These are phyloP conservation scores for Craterocephalus amniculus DNA, from an alignment of 2,797 vertebrate species.

Conservation along the genomic window DNA sequence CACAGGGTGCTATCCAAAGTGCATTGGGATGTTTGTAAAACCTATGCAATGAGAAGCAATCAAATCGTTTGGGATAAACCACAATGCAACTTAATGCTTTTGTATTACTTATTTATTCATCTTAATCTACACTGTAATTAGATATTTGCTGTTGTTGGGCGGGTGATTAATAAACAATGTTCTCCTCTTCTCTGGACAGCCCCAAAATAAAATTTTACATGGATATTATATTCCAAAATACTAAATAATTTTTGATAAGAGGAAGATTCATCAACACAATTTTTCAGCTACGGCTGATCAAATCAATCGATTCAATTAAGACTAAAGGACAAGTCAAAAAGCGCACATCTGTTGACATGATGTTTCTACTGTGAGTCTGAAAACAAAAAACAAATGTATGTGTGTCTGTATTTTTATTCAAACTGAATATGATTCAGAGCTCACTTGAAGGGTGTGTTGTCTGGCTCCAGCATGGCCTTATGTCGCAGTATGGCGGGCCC, in stretches of 20 bases:
- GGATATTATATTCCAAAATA: background rate
- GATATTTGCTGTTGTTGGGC: background rate
- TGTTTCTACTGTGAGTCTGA: background rate
- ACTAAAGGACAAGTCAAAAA: background rate
- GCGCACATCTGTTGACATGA: background rate
- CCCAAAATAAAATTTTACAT: background rate
- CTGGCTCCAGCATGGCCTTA: slow-evolving; percentile 97
- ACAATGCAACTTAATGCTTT: background rate
- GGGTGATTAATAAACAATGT: background rate
- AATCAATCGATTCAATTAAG: background rate
- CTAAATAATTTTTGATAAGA: background rate
- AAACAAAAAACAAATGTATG: background rate
- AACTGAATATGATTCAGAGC: slow-evolving; percentile 31
- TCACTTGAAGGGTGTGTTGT: slow-evolving; percentile 99
- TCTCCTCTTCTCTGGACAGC: background rate
- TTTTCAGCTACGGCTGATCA: background rate
- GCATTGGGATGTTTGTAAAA: no score
- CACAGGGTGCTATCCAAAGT: no score
- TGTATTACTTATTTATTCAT: background rate
- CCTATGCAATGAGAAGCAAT: background rate
- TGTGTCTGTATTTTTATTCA: background rate
- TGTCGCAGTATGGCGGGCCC: slow-evolving; percentile 92
- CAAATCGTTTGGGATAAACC: background rate
- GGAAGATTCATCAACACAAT: background rate
- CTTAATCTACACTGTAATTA: background rate